These are phyloP conservation scores for Yponomeuta evonymella DNA, from an alignment of 2,888 invertebrate genomes.

Conservation along the genomic window DNA sequence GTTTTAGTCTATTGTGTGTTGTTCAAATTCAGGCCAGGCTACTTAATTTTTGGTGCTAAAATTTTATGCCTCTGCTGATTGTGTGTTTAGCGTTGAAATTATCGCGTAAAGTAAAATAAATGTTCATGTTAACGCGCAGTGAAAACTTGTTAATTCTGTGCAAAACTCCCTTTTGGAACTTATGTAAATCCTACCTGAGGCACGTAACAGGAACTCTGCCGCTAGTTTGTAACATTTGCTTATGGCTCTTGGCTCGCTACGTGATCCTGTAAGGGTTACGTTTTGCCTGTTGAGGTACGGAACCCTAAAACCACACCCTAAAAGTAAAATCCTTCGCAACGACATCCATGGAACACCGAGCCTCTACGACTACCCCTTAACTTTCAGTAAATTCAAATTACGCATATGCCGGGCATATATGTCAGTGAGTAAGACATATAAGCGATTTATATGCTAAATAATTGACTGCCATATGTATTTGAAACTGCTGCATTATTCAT, in stretches of 20 bases:
- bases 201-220: too few relatives aligned
- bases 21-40: background rate
- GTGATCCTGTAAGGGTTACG: too few relatives aligned
- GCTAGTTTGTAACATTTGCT: too few relatives aligned
- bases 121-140: background rate
- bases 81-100: background rate
- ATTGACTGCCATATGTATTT: conserved; percentile 28
- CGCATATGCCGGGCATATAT: conserved; percentile 12
- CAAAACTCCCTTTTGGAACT: background rate
- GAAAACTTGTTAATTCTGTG: background rate
- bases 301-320: too few relatives aligned
- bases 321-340: background rate
- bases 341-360: background rate
- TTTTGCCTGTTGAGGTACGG: too few relatives aligned
- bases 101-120: background rate
- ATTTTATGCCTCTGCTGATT: background rate
- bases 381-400: conserved; percentile 14
- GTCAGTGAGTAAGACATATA: conserved; percentile 26
- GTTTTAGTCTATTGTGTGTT: background rate
- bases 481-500: conserved; percentile 10
- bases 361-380: background rate
- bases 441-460: conserved; percentile 33
- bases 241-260: too few relatives aligned
- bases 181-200: too few relatives aligned
- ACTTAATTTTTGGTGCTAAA: background rate